Evolutionary conservation across 1,140 invertebrate species (phyloP).

Genomic region (Atta colombica): DNA sequence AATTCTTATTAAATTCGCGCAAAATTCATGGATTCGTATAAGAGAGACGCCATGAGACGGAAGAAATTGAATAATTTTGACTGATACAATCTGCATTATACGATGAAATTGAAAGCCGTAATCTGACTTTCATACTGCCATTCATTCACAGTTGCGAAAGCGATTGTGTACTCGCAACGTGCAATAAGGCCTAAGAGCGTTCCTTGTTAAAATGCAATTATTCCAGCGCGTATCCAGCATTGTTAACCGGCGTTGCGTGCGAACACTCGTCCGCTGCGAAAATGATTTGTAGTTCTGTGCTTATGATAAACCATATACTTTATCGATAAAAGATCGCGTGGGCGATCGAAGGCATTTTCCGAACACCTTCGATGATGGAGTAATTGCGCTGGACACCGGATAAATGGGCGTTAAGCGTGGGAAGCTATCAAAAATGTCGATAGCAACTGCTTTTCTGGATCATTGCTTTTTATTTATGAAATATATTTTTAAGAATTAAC

Average conservation of each 20-base stretch:
- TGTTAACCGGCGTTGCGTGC: constrained; percentile 50
- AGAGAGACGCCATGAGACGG: not conserved
- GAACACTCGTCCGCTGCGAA: constrained; percentile 35
- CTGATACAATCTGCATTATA: constrained; percentile 54
- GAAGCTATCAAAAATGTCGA: constrained; percentile 43
- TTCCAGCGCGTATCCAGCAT: constrained; percentile 57
- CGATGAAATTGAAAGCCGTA: constrained; percentile 58
- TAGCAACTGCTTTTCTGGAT: constrained; percentile 68
- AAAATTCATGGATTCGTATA: constrained; percentile 16
- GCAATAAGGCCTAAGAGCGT: constrained; percentile 45
- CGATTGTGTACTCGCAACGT: constrained; percentile 35
- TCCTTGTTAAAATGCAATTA: constrained; percentile 64
- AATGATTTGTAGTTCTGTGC: constrained; percentile 45
- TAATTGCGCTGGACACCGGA: constrained; percentile 67
- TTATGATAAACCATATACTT: constrained; percentile 16
- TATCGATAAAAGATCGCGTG: constrained; percentile 43
- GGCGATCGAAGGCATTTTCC: constrained; percentile 52
- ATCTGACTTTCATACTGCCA: constrained; percentile 54
- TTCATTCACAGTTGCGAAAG: constrained; percentile 46
- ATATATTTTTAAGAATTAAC: not conserved
- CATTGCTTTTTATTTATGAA: constrained; percentile 46
- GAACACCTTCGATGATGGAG: constrained; percentile 43
- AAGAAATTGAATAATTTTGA: constrained; percentile 45
- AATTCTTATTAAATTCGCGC: not conserved
- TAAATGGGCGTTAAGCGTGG: constrained; percentile 60